These are phyloP conservation scores for Junonia oenone DNA, from an alignment of 2,888 invertebrate species.

Conservation along the genomic window DNA sequence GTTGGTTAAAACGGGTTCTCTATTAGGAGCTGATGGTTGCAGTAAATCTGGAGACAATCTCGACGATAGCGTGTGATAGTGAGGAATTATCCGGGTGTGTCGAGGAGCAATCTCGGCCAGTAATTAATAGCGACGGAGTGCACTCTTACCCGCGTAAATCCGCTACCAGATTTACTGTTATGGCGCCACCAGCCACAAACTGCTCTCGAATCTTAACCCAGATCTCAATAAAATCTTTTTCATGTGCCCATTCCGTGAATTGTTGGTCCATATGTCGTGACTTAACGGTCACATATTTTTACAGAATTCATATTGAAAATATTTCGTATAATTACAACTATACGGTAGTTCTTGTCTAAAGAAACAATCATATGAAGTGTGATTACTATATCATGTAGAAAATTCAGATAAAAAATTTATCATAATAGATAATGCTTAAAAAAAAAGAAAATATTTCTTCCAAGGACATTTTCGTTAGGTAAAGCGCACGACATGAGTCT, in stretches of 20 bases:
- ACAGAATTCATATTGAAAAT: too few relatives aligned
- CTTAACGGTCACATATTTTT: neutral
- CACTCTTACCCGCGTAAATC: slow-evolving; percentile 56
- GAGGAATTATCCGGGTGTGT: slow-evolving; percentile 36
- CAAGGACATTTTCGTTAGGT: too few relatives aligned
- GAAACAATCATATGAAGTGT: too few relatives aligned
- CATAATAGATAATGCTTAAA: too few relatives aligned
- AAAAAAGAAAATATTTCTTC: too few relatives aligned
- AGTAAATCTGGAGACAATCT: neutral
- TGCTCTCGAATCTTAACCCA: slow-evolving; percentile 5
- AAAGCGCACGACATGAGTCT: neutral
- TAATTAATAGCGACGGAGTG: slow-evolving; percentile 63
- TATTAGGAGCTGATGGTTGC: neutral
- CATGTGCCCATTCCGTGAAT: neutral
- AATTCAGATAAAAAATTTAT: too few relatives aligned
- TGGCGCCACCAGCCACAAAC: slow-evolving; percentile 52
- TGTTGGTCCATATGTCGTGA: neutral
- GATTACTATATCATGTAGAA: too few relatives aligned
- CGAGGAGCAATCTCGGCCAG: slow-evolving; percentile 60
- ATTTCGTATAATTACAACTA: too few relatives aligned
- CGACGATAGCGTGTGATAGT: slow-evolving; percentile 30
- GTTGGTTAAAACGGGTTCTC: neutral
- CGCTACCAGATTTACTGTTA: slow-evolving; percentile 75
- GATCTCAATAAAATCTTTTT: neutral
- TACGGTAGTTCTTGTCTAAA: too few relatives aligned